Percentiles rank a stretch among this genome's conserved stretches.
Evolutionary conservation across 2,888 invertebrate species (phyloP).

Genomic region (Melieria omissa): DNA sequence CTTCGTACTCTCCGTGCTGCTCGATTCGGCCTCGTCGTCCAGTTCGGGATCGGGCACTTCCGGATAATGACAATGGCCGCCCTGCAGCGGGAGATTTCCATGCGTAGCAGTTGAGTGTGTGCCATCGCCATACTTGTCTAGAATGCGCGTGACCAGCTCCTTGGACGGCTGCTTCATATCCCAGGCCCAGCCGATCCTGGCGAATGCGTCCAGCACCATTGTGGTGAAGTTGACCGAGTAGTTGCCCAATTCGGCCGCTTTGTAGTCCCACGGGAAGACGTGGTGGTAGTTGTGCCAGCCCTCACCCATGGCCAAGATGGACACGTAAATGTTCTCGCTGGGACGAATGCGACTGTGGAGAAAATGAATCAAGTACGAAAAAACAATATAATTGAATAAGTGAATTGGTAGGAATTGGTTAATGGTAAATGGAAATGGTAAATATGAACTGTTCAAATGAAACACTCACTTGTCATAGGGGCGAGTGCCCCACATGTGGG

Average conservation of each 20-base stretch:
- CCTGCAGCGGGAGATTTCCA: slow-evolving; percentile 38
- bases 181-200: slow-evolving; percentile 80
- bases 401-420: slow-evolving; percentile 8
- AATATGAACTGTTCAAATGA: background rate
- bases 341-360: slow-evolving; percentile 78
- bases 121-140: slow-evolving; percentile 69
- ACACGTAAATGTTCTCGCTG: slow-evolving; percentile 79
- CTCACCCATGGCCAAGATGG: slow-evolving; percentile 81
- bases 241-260: slow-evolving; percentile 84
- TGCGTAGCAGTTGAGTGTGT: slow-evolving; percentile 52
- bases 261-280: slow-evolving; percentile 93
- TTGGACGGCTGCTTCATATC: slow-evolving; percentile 77
- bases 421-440: too few relatives aligned
- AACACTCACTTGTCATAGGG: slow-evolving; percentile 77
- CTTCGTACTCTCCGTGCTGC: slow-evolving; percentile 62
- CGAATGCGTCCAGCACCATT: slow-evolving; percentile 75
- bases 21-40: slow-evolving; percentile 58
- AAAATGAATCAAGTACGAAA: background rate
- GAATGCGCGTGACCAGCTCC: slow-evolving; percentile 70
- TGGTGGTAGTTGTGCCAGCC: slow-evolving; percentile 97
- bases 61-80: slow-evolving; percentile 58
- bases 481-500: slow-evolving; percentile 80
- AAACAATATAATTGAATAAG: background rate
- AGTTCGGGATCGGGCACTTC: slow-evolving; percentile 61
- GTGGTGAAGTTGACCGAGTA: slow-evolving; percentile 78